Evolutionary conservation across 2,797 vertebrate genomes (phyloP).

Genomic region (Erithacus rubecula): DNA sequence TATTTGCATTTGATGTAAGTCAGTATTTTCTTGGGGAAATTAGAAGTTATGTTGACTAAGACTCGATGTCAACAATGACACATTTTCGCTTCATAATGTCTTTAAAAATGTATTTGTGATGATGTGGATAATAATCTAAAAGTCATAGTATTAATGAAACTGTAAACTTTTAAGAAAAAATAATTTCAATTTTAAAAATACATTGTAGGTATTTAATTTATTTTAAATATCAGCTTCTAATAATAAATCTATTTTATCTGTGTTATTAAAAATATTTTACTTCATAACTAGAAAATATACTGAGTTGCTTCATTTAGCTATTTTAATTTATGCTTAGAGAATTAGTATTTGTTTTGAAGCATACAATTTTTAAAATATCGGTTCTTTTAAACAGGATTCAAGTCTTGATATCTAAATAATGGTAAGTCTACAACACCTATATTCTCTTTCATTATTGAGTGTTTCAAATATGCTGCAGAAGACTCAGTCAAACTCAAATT

Average conservation of each 20-base stretch:
- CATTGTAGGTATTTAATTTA: not conserved
- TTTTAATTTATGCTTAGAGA: not conserved
- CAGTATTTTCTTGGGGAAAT: not conserved
- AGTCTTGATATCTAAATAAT: slow-evolving; percentile 73
- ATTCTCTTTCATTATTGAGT: not conserved
- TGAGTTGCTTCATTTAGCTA: not conserved
- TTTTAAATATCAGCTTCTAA: not conserved
- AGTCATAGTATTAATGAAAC: not conserved
- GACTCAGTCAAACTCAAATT: not conserved
- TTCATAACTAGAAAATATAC: not conserved
- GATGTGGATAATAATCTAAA: not conserved
- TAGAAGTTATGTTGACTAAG: not conserved
- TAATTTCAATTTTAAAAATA: not conserved
- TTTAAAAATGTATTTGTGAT: not conserved
- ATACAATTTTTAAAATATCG: not conserved
- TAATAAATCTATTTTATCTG: not conserved
- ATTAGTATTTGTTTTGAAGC: not conserved
- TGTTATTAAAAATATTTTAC: not conserved
- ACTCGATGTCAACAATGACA: not conserved
- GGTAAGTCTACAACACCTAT: slow-evolving; percentile 79
- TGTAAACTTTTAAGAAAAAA: not conserved
- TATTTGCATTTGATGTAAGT: not conserved
- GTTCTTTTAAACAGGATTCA: slow-evolving; percentile 64
- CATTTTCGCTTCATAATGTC: not conserved
- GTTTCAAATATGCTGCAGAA: not conserved